These are phyloP conservation scores for Sporophila hypoxantha DNA, from an alignment of 2,113 vertebrate genomes.

Conservation along the genomic window DNA sequence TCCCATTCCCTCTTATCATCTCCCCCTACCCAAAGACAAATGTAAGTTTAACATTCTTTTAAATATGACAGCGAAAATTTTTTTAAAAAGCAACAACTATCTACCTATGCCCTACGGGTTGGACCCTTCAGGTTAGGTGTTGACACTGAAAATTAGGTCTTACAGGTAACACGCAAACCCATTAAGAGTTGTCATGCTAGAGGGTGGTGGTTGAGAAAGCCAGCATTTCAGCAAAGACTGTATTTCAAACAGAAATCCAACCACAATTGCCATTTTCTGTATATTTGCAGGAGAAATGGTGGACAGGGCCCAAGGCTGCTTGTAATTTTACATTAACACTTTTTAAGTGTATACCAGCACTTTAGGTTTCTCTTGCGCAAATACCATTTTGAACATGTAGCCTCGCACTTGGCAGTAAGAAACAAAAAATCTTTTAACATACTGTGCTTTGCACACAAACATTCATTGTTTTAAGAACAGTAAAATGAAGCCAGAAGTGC, in stretches of 20 bases:
- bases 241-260: slow-evolving; percentile 7
- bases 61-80: not conserved
- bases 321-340: slow-evolving; percentile 3
- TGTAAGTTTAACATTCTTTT: slow-evolving; percentile 49
- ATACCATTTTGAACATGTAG: slow-evolving; percentile 28
- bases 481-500: slow-evolving; percentile 77
- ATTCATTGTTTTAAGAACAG: slow-evolving; percentile 71
- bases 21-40: slow-evolving; percentile 20
- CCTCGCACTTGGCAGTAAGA: slow-evolving; percentile 51
- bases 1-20: not conserved
- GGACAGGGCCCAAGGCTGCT: slow-evolving; percentile 37
- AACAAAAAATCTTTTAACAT: slow-evolving; percentile 63
- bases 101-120: slow-evolving; percentile 36
- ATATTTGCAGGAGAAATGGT: not conserved
- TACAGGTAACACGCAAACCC: not conserved
- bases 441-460: slow-evolving; percentile 77
- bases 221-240: not conserved
- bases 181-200: not conserved
- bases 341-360: slow-evolving; percentile 28
- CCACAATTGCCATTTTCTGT: not conserved
- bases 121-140: slow-evolving; percentile 57
- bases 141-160: slow-evolving; percentile 41
- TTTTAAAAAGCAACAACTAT: not conserved
- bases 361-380: slow-evolving; percentile 36
- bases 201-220: slow-evolving; percentile 10